phyloP scores from a whole-genome alignment of 1,140 invertebrate genomes.

The Bombus huntii region DNA sequence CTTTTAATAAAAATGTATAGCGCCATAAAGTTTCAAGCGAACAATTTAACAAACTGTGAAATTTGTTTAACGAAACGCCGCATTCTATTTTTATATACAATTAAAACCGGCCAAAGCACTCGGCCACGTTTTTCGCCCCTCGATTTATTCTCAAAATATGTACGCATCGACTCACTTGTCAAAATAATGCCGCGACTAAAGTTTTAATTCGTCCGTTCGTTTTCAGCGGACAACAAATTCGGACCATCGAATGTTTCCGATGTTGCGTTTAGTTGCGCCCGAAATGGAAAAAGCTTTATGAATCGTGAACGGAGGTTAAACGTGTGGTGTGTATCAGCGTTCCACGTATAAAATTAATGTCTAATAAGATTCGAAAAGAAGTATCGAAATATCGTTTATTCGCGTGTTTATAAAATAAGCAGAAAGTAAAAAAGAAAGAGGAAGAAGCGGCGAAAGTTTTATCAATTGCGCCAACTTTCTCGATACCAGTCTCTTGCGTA shows the following conservation, averaged over 20 bases:
- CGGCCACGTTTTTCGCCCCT: not conserved
- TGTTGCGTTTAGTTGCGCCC: not conserved
- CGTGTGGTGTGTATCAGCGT: too few relatives aligned
- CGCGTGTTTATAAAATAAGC: too few relatives aligned
- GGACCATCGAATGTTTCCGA: not conserved
- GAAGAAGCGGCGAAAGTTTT: too few relatives aligned
- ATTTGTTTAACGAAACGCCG: not conserved
- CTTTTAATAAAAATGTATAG: not conserved
- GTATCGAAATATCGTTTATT: too few relatives aligned
- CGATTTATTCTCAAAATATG: not conserved
- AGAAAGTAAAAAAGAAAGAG: too few relatives aligned
- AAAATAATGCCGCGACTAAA: not conserved
- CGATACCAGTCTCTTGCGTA: too few relatives aligned
- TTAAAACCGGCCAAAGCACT: not conserved
- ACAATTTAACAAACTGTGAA: not conserved
- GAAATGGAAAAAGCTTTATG: not conserved
- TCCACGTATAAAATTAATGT: too few relatives aligned
- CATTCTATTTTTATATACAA: slow-evolving; percentile 19
- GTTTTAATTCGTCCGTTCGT: not conserved
- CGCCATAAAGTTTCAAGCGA: not conserved
- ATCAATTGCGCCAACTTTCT: too few relatives aligned
- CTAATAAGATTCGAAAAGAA: too few relatives aligned
- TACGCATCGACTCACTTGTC: not conserved
- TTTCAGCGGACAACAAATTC: not conserved
- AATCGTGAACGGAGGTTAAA: not conserved